Base-by-base conservation (phyloP, 2,113 vertebrate genomes). In the Octodon degus region DNA sequence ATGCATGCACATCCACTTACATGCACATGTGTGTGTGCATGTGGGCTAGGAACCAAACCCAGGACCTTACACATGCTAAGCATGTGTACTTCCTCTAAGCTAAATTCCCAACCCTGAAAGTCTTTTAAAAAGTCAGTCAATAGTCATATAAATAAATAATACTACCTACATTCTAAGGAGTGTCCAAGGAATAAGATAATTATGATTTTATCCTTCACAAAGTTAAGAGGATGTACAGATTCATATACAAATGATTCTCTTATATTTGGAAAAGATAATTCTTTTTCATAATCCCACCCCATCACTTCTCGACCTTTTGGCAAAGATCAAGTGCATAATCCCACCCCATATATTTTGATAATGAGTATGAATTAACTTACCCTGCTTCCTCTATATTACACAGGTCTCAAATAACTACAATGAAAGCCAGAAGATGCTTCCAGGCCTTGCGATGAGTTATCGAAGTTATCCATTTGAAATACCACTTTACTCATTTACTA, bases 401-500 rank as follows among this genome's bases (percentile, higher is more conserved):
- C 7, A 85, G 50, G 9, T 40, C 5, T n/a, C 77, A 25, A 24
- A 77, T 60, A 93, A 76, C 10, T 13, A 17, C 40, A 68, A 58
- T 63, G 58, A 80, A 91, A 92, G 50, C 17, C 67, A 87, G 47
- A 94, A 94, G 43, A 30, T 74, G 88, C 24, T 79, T 50, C n/a
- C 2, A 62, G 10, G 50, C 25, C 88, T 89, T 55, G 76, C 67
- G n/a, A 91, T 20, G 58, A 91, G 63, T 17, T 67, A 86, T 25
- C 32, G 10, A 62, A 79, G 37, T 60, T 32, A 90, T 20, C 22
- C 34, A 63, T 91, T 87, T 70, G 63, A 87, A 95, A 87, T 43
- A n/a, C 1, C 0, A 1, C 43, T 81, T 85, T 76, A 72, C 6
- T 17, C 76, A 34, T 79, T 83, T 34, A 76, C n/a, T 92, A 43